Conservation (phyloP, 37 sponge, comb jelly and placozoan genomes). For the Ephydatia muelleri region DNA sequence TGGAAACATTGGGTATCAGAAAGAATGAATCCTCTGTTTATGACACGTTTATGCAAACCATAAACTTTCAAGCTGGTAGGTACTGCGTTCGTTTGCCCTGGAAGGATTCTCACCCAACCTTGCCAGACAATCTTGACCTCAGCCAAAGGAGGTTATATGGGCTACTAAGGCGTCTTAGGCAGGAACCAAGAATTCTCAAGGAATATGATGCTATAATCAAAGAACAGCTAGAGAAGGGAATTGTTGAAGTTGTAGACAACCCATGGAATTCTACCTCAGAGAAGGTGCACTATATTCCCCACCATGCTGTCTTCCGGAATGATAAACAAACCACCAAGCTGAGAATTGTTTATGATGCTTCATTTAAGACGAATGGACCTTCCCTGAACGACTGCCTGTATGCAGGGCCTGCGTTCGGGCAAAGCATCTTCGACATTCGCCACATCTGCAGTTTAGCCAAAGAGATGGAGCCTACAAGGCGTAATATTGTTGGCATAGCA, state of each 20-base stretch:
- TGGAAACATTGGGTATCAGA: slow-evolving; percentile 3
- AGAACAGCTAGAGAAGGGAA: slow-evolving; percentile 26
- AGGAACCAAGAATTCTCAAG: slow-evolving; percentile 9
- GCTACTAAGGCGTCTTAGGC: slow-evolving; percentile 11
- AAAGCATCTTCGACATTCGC: slow-evolving; percentile 12
- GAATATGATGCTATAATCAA: slow-evolving; percentile 27
- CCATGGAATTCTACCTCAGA: not conserved
- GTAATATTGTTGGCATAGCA: not conserved
- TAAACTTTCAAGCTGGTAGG: not conserved
- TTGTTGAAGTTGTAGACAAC: slow-evolving; percentile 4
- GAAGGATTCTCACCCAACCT: slow-evolving; percentile 8
- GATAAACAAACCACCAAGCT: slow-evolving; percentile 10
- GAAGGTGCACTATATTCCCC: slow-evolving; percentile 16
- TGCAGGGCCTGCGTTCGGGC: slow-evolving; percentile 1
- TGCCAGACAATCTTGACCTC: slow-evolving; percentile 20
- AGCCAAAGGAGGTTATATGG: slow-evolving; percentile 1
- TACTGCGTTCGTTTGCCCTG: slow-evolving; percentile 18
- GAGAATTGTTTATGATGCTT: slow-evolving; percentile 27
- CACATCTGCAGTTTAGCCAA: not conserved
- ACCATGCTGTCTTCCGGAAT: slow-evolving; percentile 25
- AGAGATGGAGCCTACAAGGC: slow-evolving; percentile 16
- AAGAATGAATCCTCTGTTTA: slow-evolving; percentile 26
- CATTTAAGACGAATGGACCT: not conserved
- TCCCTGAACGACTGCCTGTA: slow-evolving; percentile 21
- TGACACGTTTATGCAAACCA: slow-evolving; percentile 9